Conservation (phyloP, 2,113 vertebrate genomes). For the Hassar affinis region DNA sequence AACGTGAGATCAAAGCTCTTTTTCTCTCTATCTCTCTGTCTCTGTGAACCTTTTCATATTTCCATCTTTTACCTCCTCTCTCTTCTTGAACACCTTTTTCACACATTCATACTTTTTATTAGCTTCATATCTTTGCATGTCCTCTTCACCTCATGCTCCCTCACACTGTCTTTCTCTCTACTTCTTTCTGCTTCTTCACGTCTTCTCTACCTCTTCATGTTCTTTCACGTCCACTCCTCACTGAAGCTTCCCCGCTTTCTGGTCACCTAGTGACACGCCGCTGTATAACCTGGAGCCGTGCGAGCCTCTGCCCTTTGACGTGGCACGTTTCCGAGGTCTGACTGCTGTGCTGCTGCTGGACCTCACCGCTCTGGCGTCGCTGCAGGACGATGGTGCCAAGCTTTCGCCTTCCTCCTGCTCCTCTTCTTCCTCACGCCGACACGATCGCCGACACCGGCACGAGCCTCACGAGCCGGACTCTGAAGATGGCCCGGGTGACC, state of each 20-base stretch:
- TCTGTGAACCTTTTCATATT: not conserved
- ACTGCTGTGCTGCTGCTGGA: conserved; percentile 91
- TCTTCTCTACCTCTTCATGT: conserved; percentile 59
- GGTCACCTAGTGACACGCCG: conserved; percentile 99
- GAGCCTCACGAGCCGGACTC: conserved; percentile 65
- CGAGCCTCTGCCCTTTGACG: conserved; percentile 93
- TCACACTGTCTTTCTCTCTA: conserved; percentile 5
- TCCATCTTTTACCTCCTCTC: not conserved
- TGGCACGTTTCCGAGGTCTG: conserved; percentile 90
- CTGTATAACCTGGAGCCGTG: conserved; percentile 98
- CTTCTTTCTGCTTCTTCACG: not conserved
- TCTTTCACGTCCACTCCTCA: conserved; percentile 79
- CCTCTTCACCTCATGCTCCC: conserved; percentile 8
- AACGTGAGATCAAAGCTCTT: not conserved
- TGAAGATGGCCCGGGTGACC: conserved; percentile 65
- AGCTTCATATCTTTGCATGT: conserved; percentile 2
- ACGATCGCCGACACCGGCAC: conserved; percentile 70
- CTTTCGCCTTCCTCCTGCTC: conserved; percentile 60
- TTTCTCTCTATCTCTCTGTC: not conserved
- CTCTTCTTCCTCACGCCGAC: conserved; percentile 71
- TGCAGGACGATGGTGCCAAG: conserved; percentile 84
- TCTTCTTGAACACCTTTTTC: not conserved
- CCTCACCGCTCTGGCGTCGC: conserved; percentile 93
- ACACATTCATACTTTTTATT: not conserved
- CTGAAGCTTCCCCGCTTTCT: conserved; percentile 99